phyloP scores from a whole-genome alignment of 1,140 invertebrate species.

The Calosoma granatense region DNA sequence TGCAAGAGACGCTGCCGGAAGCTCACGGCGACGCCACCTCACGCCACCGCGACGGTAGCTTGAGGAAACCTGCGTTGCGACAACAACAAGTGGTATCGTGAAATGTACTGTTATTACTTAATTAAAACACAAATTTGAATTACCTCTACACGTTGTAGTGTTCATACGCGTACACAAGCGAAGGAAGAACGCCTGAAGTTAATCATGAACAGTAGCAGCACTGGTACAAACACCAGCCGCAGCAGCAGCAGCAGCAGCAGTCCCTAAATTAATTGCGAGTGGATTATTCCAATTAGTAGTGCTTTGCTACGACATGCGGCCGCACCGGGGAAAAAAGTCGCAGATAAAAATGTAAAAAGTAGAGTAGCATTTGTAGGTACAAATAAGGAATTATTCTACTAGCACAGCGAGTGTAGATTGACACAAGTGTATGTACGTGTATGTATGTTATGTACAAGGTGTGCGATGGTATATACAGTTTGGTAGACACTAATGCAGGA shows the following conservation, averaged over 20 bases:
- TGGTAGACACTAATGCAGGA: neutral
- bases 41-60: neutral
- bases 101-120: conserved; percentile 25
- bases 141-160: conserved; percentile 26
- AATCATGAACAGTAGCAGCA: no score
- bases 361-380: no score
- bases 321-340: no score
- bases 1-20: neutral
- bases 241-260: conserved; percentile 17
- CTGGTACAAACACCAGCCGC: no score
- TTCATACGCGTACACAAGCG: neutral
- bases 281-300: conserved; percentile 34
- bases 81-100: conserved; percentile 19
- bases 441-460: neutral
- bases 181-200: neutral
- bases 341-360: no score
- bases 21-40: no score
- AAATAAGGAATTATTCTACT: no score
- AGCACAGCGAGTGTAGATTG: no score
- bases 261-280: conserved; percentile 31
- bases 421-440: no score
- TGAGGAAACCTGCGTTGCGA: no score
- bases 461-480: neutral
- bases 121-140: conserved; percentile 29
- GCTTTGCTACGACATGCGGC: no score